Evolutionary conservation across 2,888 invertebrate species (phyloP).

Genomic region (Thymelicus acteon): DNA sequence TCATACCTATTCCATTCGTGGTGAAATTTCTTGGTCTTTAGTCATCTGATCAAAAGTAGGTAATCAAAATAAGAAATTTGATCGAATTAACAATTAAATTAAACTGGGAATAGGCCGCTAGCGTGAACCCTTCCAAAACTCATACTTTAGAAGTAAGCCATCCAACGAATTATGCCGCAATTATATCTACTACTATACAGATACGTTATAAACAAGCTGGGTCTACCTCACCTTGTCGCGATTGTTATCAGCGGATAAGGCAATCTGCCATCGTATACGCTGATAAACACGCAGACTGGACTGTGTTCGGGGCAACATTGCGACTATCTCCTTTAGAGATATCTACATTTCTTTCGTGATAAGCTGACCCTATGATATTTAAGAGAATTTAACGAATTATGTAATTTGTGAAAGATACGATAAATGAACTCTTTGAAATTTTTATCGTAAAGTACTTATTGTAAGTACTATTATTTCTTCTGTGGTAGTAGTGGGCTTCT

Average conservation of each 20-base stretch:
- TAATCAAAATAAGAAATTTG: no score
- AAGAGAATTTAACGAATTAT: background rate
- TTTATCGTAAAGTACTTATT: no score
- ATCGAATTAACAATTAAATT: no score
- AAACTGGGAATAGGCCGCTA: no score
- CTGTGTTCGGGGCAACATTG: background rate
- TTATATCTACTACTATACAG: background rate
- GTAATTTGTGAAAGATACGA: no score
- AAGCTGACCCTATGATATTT: background rate
- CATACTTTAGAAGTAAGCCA: background rate
- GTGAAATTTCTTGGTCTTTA: no score
- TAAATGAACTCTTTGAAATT: no score
- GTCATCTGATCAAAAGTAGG: no score
- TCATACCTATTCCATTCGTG: no score
- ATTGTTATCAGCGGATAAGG: background rate
- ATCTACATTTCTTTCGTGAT: background rate
- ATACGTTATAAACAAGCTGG: background rate
- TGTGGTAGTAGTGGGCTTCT: no score
- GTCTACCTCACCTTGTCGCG: background rate
- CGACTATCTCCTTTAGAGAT: background rate
- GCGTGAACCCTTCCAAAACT: no score
- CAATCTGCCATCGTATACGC: slow-evolving; percentile 1
- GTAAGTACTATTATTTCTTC: no score
- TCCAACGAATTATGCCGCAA: background rate
- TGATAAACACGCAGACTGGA: slow-evolving; percentile 1